Percentiles rank a stretch among this genome's conserved stretches.
These are phyloP conservation scores for Strigamia crassipes DNA, from an alignment of 2,888 invertebrate species.

Conservation along the genomic window DNA sequence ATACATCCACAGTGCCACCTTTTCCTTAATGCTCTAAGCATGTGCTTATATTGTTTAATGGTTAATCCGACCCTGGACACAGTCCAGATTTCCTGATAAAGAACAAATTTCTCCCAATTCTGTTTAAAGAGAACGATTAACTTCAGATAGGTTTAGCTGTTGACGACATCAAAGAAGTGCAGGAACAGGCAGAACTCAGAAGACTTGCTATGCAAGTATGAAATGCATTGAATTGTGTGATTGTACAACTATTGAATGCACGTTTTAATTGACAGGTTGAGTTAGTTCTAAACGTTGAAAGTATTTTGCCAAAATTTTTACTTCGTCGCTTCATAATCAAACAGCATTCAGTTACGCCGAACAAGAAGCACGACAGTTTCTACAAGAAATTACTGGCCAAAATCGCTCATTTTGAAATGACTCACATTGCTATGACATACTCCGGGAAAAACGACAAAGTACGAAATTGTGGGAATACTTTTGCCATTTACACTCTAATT, in stretches of 20 bases:
- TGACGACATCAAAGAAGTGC: conserved; percentile 64
- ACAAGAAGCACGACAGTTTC: conserved; percentile 52
- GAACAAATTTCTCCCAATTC: too few species aligned
- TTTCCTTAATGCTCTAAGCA: too few species aligned
- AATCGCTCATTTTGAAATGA: conserved; percentile 46
- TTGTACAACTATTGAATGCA: not conserved
- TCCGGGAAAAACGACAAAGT: conserved; percentile 39
- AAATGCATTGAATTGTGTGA: not conserved
- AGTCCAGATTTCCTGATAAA: not conserved
- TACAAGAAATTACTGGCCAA: conserved; percentile 45
- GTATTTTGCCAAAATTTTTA: conserved; percentile 58
- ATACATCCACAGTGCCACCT: too few species aligned
- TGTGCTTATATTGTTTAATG: too few species aligned
- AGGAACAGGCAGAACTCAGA: conserved; percentile 62
- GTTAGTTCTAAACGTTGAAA: conserved; percentile 60
- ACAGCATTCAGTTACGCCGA: conserved; percentile 56
- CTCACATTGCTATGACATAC: conserved; percentile 18
- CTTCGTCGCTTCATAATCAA: conserved; percentile 56
- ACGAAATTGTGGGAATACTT: not conserved
- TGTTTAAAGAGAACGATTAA: conserved; percentile 18
- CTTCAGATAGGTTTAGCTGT: conserved; percentile 62
- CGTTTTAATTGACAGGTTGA: conserved; percentile 56
- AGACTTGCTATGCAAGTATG: conserved; percentile 58
- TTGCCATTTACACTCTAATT: not conserved
- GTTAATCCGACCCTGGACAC: too few species aligned